Conservation (phyloP, 2,797 vertebrate species). For the Choloepus didactylus region DNA sequence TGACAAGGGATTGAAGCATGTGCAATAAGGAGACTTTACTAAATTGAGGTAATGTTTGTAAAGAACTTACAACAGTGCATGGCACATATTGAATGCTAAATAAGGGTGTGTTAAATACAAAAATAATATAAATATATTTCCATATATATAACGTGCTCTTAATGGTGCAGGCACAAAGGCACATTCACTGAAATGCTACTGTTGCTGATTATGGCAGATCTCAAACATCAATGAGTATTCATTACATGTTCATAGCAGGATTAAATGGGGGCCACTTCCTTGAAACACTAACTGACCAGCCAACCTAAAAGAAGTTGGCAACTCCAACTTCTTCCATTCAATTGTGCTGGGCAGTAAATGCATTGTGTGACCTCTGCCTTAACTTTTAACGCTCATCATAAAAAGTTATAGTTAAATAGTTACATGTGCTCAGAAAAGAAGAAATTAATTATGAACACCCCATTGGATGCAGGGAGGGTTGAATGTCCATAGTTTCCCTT, state of each 20-base stretch:
- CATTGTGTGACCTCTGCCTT: slow-evolving; percentile 72
- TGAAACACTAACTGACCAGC: not conserved
- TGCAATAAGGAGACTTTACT: slow-evolving; percentile 17
- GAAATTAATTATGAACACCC: slow-evolving; percentile 86
- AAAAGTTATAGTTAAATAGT: slow-evolving; percentile 78
- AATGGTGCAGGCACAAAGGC: not conserved
- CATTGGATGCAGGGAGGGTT: slow-evolving; percentile 77
- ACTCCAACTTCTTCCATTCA: slow-evolving; percentile 27
- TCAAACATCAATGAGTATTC: not conserved
- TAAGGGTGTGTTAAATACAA: not conserved
- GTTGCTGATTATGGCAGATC: not conserved
- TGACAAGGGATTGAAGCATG: not conserved
- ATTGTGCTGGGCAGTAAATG: slow-evolving; percentile 52
- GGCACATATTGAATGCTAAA: not conserved
- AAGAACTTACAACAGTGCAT: not conserved
- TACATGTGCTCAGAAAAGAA: slow-evolving; percentile 81
- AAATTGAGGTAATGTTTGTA: not conserved
- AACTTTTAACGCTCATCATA: slow-evolving; percentile 80
- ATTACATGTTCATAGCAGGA: not conserved
- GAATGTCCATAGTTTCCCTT: slow-evolving; percentile 75
- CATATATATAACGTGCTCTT: not conserved
- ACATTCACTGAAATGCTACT: not conserved
- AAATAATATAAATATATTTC: not conserved
- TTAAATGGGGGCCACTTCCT: not conserved
- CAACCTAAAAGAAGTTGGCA: not conserved